Evolutionary conservation across 2,113 vertebrate species (phyloP).

Genomic region (Jaculus jaculus): DNA sequence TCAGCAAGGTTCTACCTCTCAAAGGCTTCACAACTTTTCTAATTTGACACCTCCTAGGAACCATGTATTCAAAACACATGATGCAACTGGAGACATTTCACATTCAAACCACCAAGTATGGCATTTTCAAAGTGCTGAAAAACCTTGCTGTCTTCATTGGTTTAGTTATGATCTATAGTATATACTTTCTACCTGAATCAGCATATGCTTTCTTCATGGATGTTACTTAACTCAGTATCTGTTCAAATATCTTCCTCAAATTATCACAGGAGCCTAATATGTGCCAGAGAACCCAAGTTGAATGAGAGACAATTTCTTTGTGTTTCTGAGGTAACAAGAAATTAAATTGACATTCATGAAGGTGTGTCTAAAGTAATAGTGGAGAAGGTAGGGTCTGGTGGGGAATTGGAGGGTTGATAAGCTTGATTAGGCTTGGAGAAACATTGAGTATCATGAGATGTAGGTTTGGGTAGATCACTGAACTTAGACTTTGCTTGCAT

Average conservation of each 20-base stretch:
- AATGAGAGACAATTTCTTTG: neutral
- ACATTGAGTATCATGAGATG: no score
- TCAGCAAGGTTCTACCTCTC: no score
- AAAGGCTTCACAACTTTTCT: no score
- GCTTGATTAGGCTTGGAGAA: neutral
- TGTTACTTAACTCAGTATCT: neutral
- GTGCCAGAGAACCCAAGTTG: neutral
- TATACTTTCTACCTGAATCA: slow-evolving; percentile 15
- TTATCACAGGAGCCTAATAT: neutral
- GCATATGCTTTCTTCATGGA: neutral
- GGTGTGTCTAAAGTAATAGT: neutral
- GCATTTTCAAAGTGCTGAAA: neutral
- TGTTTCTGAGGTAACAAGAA: neutral
- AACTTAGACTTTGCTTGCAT: no score
- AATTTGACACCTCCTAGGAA: no score
- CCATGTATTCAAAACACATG: no score
- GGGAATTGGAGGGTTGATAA: no score
- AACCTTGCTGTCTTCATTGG: neutral
- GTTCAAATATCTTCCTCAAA: neutral
- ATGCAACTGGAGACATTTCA: no score
- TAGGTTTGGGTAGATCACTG: no score
- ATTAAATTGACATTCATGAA: neutral
- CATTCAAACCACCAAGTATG: no score
- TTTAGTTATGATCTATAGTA: slow-evolving; percentile 31
- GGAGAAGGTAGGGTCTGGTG: neutral